Evolutionary conservation across 2,888 invertebrate species (phyloP).

Genomic region (Bellardia bayeri): DNA sequence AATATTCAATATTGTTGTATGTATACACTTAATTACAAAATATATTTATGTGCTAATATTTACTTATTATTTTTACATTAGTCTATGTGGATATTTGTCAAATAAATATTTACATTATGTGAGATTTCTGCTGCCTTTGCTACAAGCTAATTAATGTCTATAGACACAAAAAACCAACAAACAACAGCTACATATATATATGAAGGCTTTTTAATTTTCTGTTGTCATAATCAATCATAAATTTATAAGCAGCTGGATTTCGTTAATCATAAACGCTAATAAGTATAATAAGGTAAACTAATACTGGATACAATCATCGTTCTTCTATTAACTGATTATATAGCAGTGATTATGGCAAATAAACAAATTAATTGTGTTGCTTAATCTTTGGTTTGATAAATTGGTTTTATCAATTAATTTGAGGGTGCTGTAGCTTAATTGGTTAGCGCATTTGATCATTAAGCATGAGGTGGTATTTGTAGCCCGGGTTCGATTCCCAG

Average conservation of each 20-base stretch:
- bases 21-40: background rate
- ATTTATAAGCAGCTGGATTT: background rate
- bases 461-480: no score
- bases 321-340: background rate
- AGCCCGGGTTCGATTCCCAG: no score
- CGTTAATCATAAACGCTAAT: background rate
- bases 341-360: constrained; percentile 1
- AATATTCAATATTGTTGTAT: background rate
- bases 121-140: background rate
- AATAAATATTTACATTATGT: background rate
- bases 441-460: no score
- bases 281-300: background rate
- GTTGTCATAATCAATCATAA: background rate
- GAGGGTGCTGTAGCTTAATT: no score
- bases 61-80: background rate
- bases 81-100: background rate
- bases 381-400: background rate
- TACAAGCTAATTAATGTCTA: constrained; percentile 2
- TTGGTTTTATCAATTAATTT: background rate
- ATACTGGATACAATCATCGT: background rate
- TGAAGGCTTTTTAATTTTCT: background rate
- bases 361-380: background rate
- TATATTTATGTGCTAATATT: background rate
- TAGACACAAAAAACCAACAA: background rate
- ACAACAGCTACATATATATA: background rate